These are phyloP conservation scores for Poecile montanus DNA, from an alignment of 2,797 vertebrate genomes.

Conservation along the genomic window DNA sequence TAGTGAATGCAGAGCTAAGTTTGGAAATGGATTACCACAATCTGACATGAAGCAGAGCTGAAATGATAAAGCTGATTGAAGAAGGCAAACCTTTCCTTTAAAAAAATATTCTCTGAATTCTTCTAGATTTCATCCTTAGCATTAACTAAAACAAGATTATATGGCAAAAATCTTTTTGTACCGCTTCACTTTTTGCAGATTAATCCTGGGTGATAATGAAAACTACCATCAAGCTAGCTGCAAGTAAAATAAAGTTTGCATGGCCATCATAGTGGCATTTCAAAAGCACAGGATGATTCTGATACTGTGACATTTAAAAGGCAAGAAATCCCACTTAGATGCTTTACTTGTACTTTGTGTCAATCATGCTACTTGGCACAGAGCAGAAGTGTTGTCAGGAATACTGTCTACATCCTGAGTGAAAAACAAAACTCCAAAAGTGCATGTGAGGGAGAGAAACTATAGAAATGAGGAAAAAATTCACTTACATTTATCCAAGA, in stretches of 20 bases:
- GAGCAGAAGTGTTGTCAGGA: background rate
- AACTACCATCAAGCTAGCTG: background rate
- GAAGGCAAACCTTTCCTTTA: background rate
- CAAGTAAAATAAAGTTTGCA: constrained; percentile 14
- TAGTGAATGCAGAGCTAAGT: background rate
- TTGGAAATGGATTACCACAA: background rate
- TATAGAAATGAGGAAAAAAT: constrained; percentile 57
- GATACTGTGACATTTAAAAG: background rate
- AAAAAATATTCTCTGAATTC: background rate
- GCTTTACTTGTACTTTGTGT: constrained; percentile 3
- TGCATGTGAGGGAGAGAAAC: constrained; percentile 60
- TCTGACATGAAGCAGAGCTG: background rate
- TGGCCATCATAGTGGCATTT: background rate
- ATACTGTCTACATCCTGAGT: constrained; percentile 7
- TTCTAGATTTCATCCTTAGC: background rate
- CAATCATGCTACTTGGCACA: background rate
- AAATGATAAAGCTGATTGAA: background rate
- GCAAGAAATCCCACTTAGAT: constrained; percentile 11
- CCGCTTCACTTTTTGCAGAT: background rate
- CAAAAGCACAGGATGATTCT: background rate
- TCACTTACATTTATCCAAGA: constrained; percentile 63
- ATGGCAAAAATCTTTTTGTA: background rate
- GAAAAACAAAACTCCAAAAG: constrained; percentile 33
- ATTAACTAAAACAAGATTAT: background rate
- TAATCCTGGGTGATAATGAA: background rate